A percentile compares a stretch with the other conserved stretches of the same genome.
Evolutionary conservation across 1,140 invertebrate species (phyloP).

Genomic region (Drosophila dunni): DNA sequence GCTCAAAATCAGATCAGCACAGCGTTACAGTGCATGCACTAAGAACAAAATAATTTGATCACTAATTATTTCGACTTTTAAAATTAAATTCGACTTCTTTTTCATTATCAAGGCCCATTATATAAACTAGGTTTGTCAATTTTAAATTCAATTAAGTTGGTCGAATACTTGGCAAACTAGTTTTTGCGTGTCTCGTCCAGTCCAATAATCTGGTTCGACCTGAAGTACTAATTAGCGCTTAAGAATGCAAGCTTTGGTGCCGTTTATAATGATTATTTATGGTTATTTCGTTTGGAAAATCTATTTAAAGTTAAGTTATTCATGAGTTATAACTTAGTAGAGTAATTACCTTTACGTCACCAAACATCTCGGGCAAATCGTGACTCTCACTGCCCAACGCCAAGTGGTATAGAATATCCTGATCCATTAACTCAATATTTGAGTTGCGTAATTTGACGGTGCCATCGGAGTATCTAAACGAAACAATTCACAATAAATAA

Average conservation of each 20-base stretch:
- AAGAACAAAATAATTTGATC: too few relatives aligned
- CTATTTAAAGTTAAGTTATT: too few relatives aligned
- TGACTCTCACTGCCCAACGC: slow-evolving; percentile 95
- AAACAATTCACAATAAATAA: background rate
- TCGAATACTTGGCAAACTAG: slow-evolving; percentile 7
- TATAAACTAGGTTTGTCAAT: slow-evolving; percentile 6
- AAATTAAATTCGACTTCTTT: slow-evolving; percentile 3
- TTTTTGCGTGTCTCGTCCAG: slow-evolving; percentile 5
- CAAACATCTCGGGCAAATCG: slow-evolving; percentile 97
- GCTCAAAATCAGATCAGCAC: too few relatives aligned
- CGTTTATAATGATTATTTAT: slow-evolving; percentile 2
- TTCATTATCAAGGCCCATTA: slow-evolving; percentile 35
- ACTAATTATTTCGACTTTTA: background rate
- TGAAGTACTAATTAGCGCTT: slow-evolving; percentile 1
- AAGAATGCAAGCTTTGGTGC: background rate
- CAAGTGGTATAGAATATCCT: slow-evolving; percentile 97
- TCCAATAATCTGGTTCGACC: background rate
- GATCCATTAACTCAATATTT: slow-evolving; percentile 95
- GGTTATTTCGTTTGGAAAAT: too few relatives aligned
- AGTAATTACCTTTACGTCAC: slow-evolving; percentile 94
- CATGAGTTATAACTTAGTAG: too few relatives aligned
- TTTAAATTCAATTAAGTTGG: slow-evolving; percentile 7
- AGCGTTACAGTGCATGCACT: too few relatives aligned
- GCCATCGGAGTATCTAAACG: slow-evolving; percentile 91
- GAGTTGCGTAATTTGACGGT: slow-evolving; percentile 93